Percentiles rank a stretch among this genome's conserved stretches.
Conservation (phyloP, 2,888 invertebrate species). For the Chymomyza fuscimana region DNA sequence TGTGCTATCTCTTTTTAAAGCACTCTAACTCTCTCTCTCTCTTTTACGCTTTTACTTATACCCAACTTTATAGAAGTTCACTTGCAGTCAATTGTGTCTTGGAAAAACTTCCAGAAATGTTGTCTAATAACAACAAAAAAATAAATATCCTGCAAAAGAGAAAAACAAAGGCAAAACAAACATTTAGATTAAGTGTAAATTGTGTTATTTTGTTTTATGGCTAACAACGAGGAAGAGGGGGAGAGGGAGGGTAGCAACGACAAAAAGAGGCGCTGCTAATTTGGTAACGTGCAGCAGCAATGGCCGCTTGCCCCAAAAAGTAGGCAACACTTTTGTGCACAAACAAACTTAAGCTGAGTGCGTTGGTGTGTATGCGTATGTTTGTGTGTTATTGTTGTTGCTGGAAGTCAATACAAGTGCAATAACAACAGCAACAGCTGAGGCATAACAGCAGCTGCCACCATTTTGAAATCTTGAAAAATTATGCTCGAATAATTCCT, state of each 20-base stretch:
- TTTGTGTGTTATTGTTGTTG: background rate
- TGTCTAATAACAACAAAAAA: constrained; percentile 58
- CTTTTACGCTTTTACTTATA: no score
- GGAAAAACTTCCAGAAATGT: constrained; percentile 45
- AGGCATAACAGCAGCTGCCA: constrained; percentile 47
- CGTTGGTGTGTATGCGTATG: constrained; percentile 18
- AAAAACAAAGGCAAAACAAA: constrained; percentile 27
- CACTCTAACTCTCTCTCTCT: constrained; percentile 24
- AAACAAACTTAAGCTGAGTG: constrained; percentile 45
- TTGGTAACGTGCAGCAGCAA: constrained; percentile 17
- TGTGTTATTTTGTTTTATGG: constrained; percentile 64
- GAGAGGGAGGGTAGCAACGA: no score
- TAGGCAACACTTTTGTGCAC: constrained; percentile 65
- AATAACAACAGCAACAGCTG: background rate
- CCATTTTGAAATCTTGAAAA: constrained; percentile 38
- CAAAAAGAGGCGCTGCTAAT: background rate
- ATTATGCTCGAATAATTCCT: constrained; percentile 69
- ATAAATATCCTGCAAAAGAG: constrained; percentile 22
- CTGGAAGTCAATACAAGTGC: constrained; percentile 54
- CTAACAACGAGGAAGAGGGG: background rate
- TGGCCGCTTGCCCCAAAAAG: constrained; percentile 58
- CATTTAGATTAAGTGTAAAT: constrained; percentile 74
- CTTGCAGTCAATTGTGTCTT: constrained; percentile 47
- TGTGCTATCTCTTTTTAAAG: background rate
- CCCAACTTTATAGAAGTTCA: constrained; percentile 65